These are phyloP conservation scores for Protonemura montana DNA, from an alignment of 2,888 invertebrate species.

Conservation along the genomic window DNA sequence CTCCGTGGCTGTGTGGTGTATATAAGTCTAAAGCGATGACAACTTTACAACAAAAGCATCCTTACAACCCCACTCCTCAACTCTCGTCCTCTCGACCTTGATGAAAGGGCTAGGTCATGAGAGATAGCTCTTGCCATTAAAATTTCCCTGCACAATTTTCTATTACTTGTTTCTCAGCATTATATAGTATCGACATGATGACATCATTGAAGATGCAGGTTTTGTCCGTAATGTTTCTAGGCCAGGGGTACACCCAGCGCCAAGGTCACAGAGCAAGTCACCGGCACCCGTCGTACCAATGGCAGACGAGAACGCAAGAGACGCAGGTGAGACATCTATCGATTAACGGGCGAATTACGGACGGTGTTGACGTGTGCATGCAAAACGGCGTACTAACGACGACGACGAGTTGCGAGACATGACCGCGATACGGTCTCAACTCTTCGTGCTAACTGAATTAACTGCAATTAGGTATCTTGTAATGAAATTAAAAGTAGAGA, in stretches of 20 bases:
- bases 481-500: neutral
- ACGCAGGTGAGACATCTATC: slow-evolving; percentile 19
- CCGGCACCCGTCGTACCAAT: neutral
- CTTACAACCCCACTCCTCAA: too few relatives aligned
- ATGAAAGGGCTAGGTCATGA: too few relatives aligned
- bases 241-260: neutral
- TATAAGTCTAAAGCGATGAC: too few relatives aligned
- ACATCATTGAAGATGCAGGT: neutral
- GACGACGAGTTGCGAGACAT: neutral
- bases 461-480: neutral
- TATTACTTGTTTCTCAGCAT: too few relatives aligned
- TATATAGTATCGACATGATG: too few relatives aligned
- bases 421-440: neutral
- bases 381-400: neutral
- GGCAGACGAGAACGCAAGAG: neutral
- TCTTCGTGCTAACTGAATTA: too few relatives aligned
- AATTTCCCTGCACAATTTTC: too few relatives aligned
- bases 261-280: neutral
- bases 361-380: neutral
- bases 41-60: too few relatives aligned
- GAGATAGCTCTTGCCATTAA: too few relatives aligned
- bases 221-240: neutral
- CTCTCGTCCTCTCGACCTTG: too few relatives aligned
- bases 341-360: slow-evolving; percentile 1
- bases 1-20: too few relatives aligned